phyloP scores from a whole-genome alignment of 2,113 vertebrate species.

The Coregonus clupeaformis region DNA sequence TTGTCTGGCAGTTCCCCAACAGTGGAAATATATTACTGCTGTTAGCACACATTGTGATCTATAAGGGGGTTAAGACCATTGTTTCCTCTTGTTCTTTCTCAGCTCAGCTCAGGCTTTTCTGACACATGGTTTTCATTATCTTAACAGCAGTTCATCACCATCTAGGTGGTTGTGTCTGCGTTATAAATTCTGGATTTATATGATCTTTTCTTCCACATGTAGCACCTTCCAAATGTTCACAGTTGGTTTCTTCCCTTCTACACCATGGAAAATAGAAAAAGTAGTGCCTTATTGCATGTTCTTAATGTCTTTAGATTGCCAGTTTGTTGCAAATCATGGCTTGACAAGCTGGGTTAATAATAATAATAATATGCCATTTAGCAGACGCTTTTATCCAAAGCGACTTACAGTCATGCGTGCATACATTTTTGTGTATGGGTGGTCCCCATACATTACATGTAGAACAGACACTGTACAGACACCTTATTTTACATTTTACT shows the following conservation, averaged over 20 bases:
- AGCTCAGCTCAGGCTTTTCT: background rate
- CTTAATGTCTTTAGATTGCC: background rate
- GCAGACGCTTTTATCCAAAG: too few relatives aligned
- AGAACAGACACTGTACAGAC: too few relatives aligned
- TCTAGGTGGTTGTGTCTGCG: slow-evolving; percentile 6
- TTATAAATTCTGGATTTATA: background rate
- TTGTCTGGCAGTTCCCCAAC: slow-evolving; percentile 34
- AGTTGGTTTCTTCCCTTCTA: too few relatives aligned
- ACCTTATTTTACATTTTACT: too few relatives aligned
- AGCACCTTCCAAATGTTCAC: background rate
- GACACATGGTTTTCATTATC: slow-evolving; percentile 26
- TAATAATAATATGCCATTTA: too few relatives aligned
- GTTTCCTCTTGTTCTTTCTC: slow-evolving; percentile 28
- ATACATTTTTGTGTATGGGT: too few relatives aligned
- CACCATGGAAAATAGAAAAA: background rate
- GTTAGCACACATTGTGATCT: slow-evolving; percentile 3
- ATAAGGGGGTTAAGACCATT: slow-evolving; percentile 20
- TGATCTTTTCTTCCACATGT: slow-evolving; percentile 14
- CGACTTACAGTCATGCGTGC: too few relatives aligned
- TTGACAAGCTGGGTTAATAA: too few relatives aligned
- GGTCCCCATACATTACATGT: too few relatives aligned
- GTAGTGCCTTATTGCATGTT: background rate
- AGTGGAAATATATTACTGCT: slow-evolving; percentile 33
- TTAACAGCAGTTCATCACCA: slow-evolving; percentile 14
- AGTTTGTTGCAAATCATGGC: background rate